Conservation (phyloP, 2,113 vertebrate genomes). For the Hyla sarda region DNA sequence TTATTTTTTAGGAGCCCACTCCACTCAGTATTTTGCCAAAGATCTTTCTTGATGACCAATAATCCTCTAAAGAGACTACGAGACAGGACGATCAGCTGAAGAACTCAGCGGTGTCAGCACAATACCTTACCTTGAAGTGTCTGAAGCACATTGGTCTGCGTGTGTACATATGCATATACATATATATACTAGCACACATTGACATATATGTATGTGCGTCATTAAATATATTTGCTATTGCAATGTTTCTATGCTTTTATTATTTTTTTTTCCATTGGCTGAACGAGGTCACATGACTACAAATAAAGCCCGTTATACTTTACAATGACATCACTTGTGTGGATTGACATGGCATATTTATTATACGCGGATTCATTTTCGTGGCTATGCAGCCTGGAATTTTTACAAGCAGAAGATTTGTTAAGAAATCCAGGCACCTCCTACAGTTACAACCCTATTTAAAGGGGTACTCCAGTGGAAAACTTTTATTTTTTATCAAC, state of each 20-base stretch:
- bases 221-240: conserved; percentile 60
- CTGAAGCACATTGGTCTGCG: conserved; percentile 57
- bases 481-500: no score
- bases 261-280: conserved; percentile 57
- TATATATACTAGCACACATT: conserved; percentile 39
- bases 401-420: no score
- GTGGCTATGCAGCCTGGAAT: no score
- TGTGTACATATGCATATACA: conserved; percentile 49
- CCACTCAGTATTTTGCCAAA: conserved; percentile 60
- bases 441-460: no score
- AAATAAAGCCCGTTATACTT: conserved; percentile 59
- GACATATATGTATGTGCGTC: conserved; percentile 55
- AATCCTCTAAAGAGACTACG: conserved; percentile 4
- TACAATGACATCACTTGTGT: conserved; percentile 31
- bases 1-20: conserved; percentile 20
- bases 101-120: conserved; percentile 14
- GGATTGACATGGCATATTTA: background rate
- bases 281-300: conserved; percentile 59
- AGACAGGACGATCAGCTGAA: conserved; percentile 12
- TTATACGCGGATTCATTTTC: background rate
- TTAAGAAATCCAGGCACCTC: no score
- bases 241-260: conserved; percentile 58
- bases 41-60: conserved; percentile 42
- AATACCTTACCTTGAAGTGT: conserved; percentile 38
- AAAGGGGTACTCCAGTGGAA: no score